Evolutionary conservation across 2,888 invertebrate species (phyloP).

Genomic region (Pristionchus entomophagus): DNA sequence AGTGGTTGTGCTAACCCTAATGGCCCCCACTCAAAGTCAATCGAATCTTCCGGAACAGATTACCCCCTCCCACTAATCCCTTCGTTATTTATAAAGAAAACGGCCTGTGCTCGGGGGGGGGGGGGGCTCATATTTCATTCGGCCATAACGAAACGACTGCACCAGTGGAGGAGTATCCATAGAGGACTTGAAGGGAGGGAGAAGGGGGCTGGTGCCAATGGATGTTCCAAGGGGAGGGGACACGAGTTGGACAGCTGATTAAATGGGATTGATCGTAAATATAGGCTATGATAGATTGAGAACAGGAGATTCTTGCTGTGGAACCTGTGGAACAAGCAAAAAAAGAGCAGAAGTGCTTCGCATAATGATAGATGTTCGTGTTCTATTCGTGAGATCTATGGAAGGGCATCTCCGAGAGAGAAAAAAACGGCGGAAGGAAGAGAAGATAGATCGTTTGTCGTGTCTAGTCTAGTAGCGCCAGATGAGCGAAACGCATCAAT

Average conservation of each 20-base stretch:
- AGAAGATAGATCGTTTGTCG: not conserved
- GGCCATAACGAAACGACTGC: conserved; percentile 7
- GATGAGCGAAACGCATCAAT: not conserved
- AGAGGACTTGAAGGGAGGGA: not conserved
- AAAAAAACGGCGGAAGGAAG: not conserved
- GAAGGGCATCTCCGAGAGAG: not conserved
- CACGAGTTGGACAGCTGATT: too few species aligned
- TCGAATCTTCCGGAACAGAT: not conserved
- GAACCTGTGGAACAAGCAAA: not conserved
- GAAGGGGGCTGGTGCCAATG: too few species aligned
- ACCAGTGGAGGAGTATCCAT: too few species aligned
- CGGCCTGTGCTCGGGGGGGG: not conserved
- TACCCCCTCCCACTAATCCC: conserved; percentile 10
- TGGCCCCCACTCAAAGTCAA: not conserved
- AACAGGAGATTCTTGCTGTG: not conserved
- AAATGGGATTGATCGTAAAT: not conserved
- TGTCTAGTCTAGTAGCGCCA: not conserved
- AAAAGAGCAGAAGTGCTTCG: not conserved
- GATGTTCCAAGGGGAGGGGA: not conserved
- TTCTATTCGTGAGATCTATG: not conserved
- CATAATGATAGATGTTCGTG: conserved; percentile 14
- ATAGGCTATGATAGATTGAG: not conserved
- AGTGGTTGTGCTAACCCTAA: too few species aligned
- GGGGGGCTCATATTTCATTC: conserved; percentile 15
- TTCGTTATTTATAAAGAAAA: conserved; percentile 17